Conservation (phyloP, 2,113 vertebrate genomes). For the Ardeotis arabs region DNA sequence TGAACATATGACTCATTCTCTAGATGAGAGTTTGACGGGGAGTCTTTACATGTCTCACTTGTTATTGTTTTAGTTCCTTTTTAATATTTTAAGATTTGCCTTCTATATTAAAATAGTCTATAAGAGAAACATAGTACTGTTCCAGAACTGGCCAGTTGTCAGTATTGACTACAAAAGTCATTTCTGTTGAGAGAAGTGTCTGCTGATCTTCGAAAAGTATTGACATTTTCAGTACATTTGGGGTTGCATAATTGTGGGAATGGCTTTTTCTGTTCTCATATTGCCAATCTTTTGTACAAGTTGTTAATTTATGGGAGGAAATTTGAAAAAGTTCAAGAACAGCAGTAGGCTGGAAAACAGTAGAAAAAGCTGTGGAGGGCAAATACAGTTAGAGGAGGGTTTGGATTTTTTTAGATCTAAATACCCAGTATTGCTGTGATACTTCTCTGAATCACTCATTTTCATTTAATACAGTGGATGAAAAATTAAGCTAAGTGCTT, state of each 20-base stretch:
- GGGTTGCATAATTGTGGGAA: not conserved
- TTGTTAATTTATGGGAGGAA: not conserved
- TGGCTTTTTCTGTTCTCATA: not conserved
- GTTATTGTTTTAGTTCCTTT: constrained; percentile 17
- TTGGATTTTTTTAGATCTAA: not conserved
- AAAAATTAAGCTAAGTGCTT: constrained; percentile 32
- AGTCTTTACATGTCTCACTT: not conserved
- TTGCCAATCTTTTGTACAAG: not conserved
- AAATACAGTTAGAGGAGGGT: not conserved
- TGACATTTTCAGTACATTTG: not conserved
- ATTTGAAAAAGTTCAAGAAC: not conserved
- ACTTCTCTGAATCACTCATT: not conserved
- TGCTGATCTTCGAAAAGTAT: not conserved
- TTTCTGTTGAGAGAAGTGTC: not conserved
- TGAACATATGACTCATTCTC: constrained; percentile 7
- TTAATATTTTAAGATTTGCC: not conserved
- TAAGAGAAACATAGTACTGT: not conserved
- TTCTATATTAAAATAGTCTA: not conserved
- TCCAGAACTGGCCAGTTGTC: not conserved
- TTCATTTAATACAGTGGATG: not conserved
- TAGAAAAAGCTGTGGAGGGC: not conserved
- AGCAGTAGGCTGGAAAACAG: not conserved
- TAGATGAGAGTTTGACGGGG: not conserved
- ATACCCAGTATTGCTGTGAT: not conserved
- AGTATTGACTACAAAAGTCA: not conserved